A percentile compares a stretch with the other conserved stretches of the same genome.
Conservation (phyloP, 2,797 vertebrate genomes). For the Eremophila alpestris region DNA sequence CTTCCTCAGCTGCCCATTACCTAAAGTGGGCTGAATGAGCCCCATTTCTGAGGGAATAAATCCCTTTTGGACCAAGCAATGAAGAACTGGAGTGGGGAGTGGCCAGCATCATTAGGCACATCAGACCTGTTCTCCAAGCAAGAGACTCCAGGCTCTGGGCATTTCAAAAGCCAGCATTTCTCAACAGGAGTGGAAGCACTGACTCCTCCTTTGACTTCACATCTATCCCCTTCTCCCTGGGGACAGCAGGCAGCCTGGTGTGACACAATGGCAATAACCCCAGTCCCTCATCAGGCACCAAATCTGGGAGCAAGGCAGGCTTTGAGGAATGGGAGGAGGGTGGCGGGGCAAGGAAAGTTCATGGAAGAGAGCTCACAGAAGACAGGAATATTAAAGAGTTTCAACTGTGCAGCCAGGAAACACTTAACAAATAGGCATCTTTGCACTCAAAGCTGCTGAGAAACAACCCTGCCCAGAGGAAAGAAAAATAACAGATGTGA, state of each 20-base stretch:
- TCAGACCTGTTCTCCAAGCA: background rate
- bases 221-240: background rate
- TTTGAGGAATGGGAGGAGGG: background rate
- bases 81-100: background rate
- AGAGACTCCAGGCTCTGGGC: background rate
- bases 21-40: background rate
- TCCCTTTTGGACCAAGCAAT: background rate
- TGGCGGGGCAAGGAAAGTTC: background rate
- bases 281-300: background rate
- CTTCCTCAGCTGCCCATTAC: background rate
- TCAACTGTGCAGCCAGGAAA: conserved; percentile 14
- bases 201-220: background rate
- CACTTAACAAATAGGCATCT: background rate
- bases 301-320: background rate
- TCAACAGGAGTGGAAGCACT: background rate
- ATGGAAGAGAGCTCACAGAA: background rate
- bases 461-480: background rate
- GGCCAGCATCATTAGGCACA: background rate
- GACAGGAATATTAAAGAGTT: background rate
- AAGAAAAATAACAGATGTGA: background rate
- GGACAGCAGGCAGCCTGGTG: background rate
- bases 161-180: background rate
- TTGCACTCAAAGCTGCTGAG: background rate
- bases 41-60: background rate
- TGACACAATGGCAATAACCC: background rate